phyloP scores from a whole-genome alignment of 2,113 vertebrate genomes.

The Actinemys pallida region DNA sequence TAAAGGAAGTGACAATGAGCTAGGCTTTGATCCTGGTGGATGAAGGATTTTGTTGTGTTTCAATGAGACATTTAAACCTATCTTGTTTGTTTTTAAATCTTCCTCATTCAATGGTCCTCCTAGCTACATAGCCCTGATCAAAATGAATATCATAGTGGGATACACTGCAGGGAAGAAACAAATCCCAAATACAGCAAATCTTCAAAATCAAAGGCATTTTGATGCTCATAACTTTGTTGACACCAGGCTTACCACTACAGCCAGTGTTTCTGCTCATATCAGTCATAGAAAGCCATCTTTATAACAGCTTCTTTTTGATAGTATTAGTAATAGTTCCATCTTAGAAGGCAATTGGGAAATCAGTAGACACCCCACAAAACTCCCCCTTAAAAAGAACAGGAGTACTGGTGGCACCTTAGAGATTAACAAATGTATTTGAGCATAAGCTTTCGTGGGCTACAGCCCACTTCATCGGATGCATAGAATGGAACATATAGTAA shows the following conservation, averaged over 20 bases:
- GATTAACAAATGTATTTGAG: too few species aligned
- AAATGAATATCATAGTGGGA: background rate
- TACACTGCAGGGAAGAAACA: background rate
- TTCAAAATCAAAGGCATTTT: background rate
- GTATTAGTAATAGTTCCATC: background rate
- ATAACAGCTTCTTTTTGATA: background rate
- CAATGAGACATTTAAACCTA: background rate
- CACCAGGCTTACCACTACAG: background rate
- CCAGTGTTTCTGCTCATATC: rapidly evolving
- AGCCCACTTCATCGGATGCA: too few species aligned
- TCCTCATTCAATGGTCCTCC: background rate
- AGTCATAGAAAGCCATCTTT: background rate
- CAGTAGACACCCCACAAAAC: rapidly evolving
- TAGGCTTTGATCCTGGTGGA: background rate
- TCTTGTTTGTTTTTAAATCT: background rate
- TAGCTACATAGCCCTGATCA: background rate
- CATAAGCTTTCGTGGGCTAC: too few species aligned
- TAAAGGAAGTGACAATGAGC: background rate
- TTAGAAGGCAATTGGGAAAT: rapidly evolving
- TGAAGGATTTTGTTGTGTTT: background rate
- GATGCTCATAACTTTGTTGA: background rate
- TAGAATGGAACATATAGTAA: too few species aligned
- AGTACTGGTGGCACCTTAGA: too few species aligned
- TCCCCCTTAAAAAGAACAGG: rapidly evolving
- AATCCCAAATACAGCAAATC: background rate